Conservation (phyloP, 2,888 invertebrate species). For the Pimpla rufipes region DNA sequence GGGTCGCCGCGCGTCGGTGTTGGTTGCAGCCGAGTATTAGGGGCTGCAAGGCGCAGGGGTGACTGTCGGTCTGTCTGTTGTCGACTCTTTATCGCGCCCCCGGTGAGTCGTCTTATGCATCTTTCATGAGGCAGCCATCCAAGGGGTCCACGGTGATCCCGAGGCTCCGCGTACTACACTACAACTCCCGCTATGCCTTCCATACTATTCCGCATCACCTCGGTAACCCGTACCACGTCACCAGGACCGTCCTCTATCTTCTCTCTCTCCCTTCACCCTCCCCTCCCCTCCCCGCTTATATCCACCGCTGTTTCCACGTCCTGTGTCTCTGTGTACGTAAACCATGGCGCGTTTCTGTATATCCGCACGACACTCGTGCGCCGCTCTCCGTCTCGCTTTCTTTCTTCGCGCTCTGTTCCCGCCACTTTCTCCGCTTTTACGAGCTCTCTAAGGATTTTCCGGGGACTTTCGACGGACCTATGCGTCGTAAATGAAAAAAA, state of each 20-base stretch:
- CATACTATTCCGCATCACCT: slow-evolving; percentile 58
- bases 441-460: slow-evolving; percentile 63
- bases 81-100: slow-evolving; percentile 86
- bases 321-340: slow-evolving; percentile 38
- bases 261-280: slow-evolving; percentile 40
- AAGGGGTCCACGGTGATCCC: slow-evolving; percentile 83
- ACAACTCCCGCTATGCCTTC: slow-evolving; percentile 58
- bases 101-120: slow-evolving; percentile 86
- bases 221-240: slow-evolving; percentile 74
- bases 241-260: slow-evolving; percentile 54
- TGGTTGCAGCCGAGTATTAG: slow-evolving; percentile 84
- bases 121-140: slow-evolving; percentile 85
- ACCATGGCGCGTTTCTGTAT: slow-evolving; percentile 52
- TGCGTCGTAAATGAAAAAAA: slow-evolving; percentile 53
- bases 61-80: slow-evolving; percentile 85
- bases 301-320: slow-evolving; percentile 51
- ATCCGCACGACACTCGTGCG: slow-evolving; percentile 36
- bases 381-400: slow-evolving; percentile 38
- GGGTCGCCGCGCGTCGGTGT: slow-evolving; percentile 75
- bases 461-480: slow-evolving; percentile 58
- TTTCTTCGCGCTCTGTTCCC: slow-evolving; percentile 29
- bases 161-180: slow-evolving; percentile 67
- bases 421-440: slow-evolving; percentile 63
- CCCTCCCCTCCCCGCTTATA: slow-evolving; percentile 41
- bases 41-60: slow-evolving; percentile 79